phyloP scores from a whole-genome alignment of 2,113 vertebrate genomes.

The Apteryx owenii region DNA sequence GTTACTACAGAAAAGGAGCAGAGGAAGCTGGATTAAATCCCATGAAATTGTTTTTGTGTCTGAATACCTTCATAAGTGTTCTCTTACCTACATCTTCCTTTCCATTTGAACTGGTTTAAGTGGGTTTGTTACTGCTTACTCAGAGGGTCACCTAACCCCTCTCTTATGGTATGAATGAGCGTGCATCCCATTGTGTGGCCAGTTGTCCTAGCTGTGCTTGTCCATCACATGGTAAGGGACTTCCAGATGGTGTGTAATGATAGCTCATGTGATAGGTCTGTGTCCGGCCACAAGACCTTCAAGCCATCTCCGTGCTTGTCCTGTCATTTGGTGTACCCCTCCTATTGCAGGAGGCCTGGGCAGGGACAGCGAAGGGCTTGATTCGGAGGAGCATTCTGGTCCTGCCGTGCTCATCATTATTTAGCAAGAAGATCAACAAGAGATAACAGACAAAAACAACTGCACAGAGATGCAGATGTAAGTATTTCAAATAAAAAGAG shows the following conservation, averaged over 20 bases:
- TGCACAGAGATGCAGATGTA: neutral
- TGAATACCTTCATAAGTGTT: neutral
- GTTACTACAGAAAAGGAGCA: neutral
- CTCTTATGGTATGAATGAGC: neutral
- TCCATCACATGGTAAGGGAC: neutral
- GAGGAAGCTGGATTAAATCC: neutral
- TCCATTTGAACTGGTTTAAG: neutral
- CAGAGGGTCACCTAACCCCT: neutral
- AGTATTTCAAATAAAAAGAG: neutral
- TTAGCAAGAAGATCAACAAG: neutral
- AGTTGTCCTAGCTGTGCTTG: neutral
- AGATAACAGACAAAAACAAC: neutral
- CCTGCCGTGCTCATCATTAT: neutral
- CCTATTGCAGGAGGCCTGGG: neutral
- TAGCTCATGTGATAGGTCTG: neutral
- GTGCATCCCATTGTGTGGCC: neutral
- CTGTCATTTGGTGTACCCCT: neutral
- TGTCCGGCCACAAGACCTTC: neutral
- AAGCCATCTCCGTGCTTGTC: neutral
- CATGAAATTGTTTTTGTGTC: neutral
- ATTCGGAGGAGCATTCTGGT: fast-evolving
- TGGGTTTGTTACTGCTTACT: neutral
- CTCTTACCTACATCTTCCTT: fast-evolving
- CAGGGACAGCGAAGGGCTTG: neutral
- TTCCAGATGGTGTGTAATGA: neutral